These are phyloP conservation scores for Cataglyphis altisquamis DNA, from an alignment of 2,888 invertebrate genomes.

Conservation along the genomic window DNA sequence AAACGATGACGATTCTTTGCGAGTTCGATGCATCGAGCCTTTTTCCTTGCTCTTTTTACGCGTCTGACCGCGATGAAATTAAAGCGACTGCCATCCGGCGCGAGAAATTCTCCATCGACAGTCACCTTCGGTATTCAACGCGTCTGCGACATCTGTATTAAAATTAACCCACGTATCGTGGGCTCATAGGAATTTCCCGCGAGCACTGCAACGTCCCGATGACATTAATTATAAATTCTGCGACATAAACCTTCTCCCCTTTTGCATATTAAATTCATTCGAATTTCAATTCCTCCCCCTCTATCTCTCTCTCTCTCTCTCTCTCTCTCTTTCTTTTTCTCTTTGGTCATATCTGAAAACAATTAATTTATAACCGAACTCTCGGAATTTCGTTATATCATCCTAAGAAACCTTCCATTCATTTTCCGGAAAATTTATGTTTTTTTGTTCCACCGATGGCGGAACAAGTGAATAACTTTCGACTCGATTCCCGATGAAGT, in stretches of 20 bases:
- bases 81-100: constrained; percentile 39
- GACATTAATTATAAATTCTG: constrained; percentile 1
- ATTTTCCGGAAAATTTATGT: constrained; percentile 18
- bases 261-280: not conserved
- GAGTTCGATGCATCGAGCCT: constrained; percentile 15
- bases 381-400: constrained; percentile 15
- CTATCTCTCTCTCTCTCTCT: not conserved
- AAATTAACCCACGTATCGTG: constrained; percentile 5
- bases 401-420: constrained; percentile 3
- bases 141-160: constrained; percentile 16
- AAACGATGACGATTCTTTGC: constrained; percentile 16
- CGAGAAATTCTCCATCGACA: not conserved
- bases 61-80: constrained; percentile 54
- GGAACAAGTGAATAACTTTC: constrained; percentile 47
- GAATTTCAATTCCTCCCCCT: not conserved
- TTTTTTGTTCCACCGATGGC: not conserved
- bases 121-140: not conserved
- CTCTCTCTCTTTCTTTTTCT: not conserved
- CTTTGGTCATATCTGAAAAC: constrained; percentile 5
- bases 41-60: constrained; percentile 40
- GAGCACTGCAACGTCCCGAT: not conserved
- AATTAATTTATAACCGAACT: not conserved
- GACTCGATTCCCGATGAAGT: constrained; percentile 65
- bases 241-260: not conserved
- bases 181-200: not conserved